Evolutionary conservation across 1,140 invertebrate species (phyloP).

Genomic region (Drosophila erecta): DNA sequence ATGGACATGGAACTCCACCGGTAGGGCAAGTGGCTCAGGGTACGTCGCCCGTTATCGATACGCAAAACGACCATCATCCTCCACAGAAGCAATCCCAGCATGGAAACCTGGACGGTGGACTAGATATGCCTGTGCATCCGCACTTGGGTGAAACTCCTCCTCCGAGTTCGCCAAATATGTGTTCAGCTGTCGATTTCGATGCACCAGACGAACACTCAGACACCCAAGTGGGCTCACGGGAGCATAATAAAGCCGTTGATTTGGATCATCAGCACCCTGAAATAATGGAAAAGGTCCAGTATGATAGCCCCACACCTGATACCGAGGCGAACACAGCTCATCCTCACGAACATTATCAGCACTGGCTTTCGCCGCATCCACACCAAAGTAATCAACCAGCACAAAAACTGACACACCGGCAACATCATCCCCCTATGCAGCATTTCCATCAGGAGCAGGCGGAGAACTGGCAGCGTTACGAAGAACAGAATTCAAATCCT

Average conservation of each 20-base stretch:
- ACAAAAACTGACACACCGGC: slow-evolving; percentile 65
- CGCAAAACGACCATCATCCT: slow-evolving; percentile 22
- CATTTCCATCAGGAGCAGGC: slow-evolving; percentile 41
- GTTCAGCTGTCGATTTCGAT: slow-evolving; percentile 67
- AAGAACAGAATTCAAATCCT: slow-evolving; percentile 37
- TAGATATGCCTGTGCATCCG: slow-evolving; percentile 47
- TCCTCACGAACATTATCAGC: slow-evolving; percentile 59
- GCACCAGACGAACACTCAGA: slow-evolving; percentile 37
- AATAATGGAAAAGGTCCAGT: slow-evolving; percentile 24
- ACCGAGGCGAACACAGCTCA: slow-evolving; percentile 22
- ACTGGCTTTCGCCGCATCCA: slow-evolving; percentile 56
- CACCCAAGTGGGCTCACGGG: slow-evolving; percentile 2
- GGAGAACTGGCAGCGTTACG: slow-evolving; percentile 57
- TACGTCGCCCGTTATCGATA: slow-evolving; percentile 30
- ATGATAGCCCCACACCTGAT: slow-evolving; percentile 37
- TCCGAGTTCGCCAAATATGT: slow-evolving; percentile 75
- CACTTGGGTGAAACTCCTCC: slow-evolving; percentile 72
- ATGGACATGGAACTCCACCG: slow-evolving; percentile 47
- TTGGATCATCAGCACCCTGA: slow-evolving; percentile 21
- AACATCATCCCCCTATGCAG: slow-evolving; percentile 42
- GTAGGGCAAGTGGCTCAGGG: slow-evolving; percentile 27
- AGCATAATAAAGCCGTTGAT: slow-evolving; percentile 15
- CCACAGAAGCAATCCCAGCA: slow-evolving; percentile 20
- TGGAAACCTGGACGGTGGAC: background rate
- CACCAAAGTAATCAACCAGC: slow-evolving; percentile 68